Evolutionary conservation across 92 coral and sea anemone species (phyloP), one percentile per base, ranked within the genome.

Genomic region (Palythoa heliodiscus): DNA sequence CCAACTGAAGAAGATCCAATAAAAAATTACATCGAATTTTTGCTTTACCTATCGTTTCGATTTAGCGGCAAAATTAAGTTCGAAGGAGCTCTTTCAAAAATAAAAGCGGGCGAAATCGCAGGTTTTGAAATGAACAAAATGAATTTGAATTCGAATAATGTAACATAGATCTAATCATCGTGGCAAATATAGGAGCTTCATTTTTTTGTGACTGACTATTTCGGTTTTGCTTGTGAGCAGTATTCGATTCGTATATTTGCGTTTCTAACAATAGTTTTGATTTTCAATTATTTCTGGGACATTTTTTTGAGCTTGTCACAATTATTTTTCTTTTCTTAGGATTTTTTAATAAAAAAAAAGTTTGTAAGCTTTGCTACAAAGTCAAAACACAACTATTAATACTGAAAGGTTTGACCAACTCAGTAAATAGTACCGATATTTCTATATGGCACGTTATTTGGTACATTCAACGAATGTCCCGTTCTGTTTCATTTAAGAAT

Each of bases 101-200:
- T n/a, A 37, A 16, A 39, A 52, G 40, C 40, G 38, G n/a, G 52
- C 20, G 35, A 79, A 9, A 68, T 66, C 43, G 60, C 37, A 63
- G 71, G 12, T 61, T 39, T 2, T 43, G 35, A 64, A 20, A 75
- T 19, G 76, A 37, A 85, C 54, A 85, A 23, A 75, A 40, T 7
- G 88, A 63, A 63, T 17, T n/a, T 39, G 57, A 63, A 58, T 57
- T 85, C 37, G 78, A 35, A 60, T 20, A n/a, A n/a, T 73, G 20
- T 76, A 16, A 20, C 37, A 73, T 29, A 29, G 35, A 29, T 52
- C 55, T 71, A 20, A 75, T 16, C 78, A 38, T 47, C 83, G 29
- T 13, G 63, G 75, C 58, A 40, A 39, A 72, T 48, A n/a, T 39
- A 11, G 47, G 40, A 83, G 55, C 22, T 37, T 19, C 70, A 83